These are phyloP conservation scores for Drosophila kuntzei DNA, from an alignment of 2,888 invertebrate genomes.

Conservation along the genomic window DNA sequence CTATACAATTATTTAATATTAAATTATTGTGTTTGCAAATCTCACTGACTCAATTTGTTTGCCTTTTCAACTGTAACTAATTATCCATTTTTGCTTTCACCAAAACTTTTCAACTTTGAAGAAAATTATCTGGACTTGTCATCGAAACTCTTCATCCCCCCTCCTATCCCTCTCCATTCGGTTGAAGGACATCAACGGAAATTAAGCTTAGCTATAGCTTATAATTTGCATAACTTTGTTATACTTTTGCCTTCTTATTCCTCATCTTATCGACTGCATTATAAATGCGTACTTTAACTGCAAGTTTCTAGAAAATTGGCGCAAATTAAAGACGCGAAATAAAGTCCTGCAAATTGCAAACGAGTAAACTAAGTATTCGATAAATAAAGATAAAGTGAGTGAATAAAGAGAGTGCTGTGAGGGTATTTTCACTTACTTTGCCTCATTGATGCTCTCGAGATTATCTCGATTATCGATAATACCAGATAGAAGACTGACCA, in stretches of 20 bases:
- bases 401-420: not conserved
- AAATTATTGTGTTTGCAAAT: not conserved
- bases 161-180: not conserved
- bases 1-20: not conserved
- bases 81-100: slow-evolving; percentile 10
- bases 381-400: not conserved
- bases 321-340: slow-evolving; percentile 21
- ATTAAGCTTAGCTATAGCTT: not conserved
- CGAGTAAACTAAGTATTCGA: not conserved
- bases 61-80: not conserved
- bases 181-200: slow-evolving; percentile 5
- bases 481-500: slow-evolving; percentile 81
- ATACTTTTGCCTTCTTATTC: not conserved
- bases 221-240: slow-evolving; percentile 24
- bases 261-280: slow-evolving; percentile 2
- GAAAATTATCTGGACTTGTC: slow-evolving; percentile 11
- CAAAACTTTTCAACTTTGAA: not conserved
- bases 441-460: slow-evolving; percentile 80
- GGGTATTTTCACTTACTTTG: slow-evolving; percentile 81
- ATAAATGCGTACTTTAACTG: not conserved
- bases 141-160: not conserved
- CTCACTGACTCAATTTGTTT: not conserved
- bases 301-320: slow-evolving; percentile 1
- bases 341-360: not conserved
- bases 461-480: slow-evolving; percentile 83